Conservation (phyloP, 2,888 invertebrate species). For the Caenorhabditis japonica region DNA sequence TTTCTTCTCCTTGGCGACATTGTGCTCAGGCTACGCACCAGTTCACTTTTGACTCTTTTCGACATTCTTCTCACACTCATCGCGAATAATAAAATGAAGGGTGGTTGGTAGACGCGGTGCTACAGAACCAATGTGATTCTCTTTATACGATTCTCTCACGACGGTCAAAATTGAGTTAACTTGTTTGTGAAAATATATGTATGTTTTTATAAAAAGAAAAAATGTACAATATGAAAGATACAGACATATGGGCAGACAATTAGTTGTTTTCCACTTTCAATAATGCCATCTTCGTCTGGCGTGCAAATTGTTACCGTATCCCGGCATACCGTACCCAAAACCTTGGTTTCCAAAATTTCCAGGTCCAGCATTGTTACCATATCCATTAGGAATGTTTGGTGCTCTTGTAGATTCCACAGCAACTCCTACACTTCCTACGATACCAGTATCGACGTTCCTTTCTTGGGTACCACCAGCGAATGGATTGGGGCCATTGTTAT, state of each 20-base stretch:
- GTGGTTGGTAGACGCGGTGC: too few relatives aligned
- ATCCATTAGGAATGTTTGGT: constrained; percentile 6
- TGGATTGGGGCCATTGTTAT: constrained; percentile 19
- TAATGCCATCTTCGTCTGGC: constrained; percentile 20
- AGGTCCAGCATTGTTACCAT: constrained; percentile 19
- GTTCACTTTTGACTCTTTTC: constrained; percentile 5
- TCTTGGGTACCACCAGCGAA: constrained; percentile 12
- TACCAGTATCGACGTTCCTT: constrained; percentile 13
- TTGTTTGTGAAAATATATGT: too few relatives aligned
- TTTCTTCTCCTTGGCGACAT: neutral
- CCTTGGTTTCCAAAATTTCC: constrained; percentile 2
- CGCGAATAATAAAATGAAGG: neutral
- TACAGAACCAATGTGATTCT: neutral
- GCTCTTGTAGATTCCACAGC: constrained; percentile 25
- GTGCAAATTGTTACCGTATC: constrained; percentile 30
- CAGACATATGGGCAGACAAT: too few relatives aligned
- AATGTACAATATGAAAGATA: neutral
- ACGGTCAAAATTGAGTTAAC: too few relatives aligned
- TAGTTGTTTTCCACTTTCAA: constrained; percentile 3
- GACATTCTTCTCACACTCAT: constrained; percentile 4
- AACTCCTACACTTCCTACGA: constrained; percentile 44
- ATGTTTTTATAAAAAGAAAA: too few relatives aligned
- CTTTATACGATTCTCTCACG: neutral
- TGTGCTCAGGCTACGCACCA: constrained; percentile 62
- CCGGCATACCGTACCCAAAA: constrained; percentile 26